Percentiles rank a stretch among this genome's conserved stretches.
Conservation (phyloP, 2,113 vertebrate species). For the Lycaon pictus region DNA sequence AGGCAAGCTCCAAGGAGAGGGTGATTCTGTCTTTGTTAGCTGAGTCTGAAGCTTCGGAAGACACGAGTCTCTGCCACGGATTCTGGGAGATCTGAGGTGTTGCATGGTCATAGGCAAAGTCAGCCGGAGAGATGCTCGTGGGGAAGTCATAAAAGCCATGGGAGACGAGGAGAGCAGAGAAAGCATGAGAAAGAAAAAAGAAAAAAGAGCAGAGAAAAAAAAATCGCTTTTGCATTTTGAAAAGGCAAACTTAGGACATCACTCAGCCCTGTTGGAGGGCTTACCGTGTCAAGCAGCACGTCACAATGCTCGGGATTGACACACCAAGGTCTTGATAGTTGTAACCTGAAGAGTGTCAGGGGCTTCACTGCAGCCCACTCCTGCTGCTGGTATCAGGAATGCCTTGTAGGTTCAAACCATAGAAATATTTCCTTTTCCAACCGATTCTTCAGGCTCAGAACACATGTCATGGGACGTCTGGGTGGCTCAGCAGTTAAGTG, state of each 20-base stretch:
- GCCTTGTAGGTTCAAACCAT: background rate
- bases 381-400: constrained; percentile 24
- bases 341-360: background rate
- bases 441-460: background rate
- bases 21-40: background rate
- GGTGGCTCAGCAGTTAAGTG: too few relatives aligned
- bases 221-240: background rate
- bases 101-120: background rate
- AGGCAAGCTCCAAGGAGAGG: background rate
- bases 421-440: constrained; percentile 6
- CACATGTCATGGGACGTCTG: too few relatives aligned
- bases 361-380: background rate
- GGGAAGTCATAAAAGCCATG: background rate
- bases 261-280: background rate
- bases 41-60: background rate
- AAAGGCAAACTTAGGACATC: background rate
- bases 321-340: background rate
- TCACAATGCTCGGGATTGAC: background rate
- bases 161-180: background rate
- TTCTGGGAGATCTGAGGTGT: background rate
- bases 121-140: background rate
- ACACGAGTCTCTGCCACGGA: background rate
- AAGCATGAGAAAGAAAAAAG: background rate
- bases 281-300: background rate
- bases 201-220: background rate